Evolutionary conservation across 2,888 invertebrate species (phyloP).

Genomic region (Craniophora ligustri): DNA sequence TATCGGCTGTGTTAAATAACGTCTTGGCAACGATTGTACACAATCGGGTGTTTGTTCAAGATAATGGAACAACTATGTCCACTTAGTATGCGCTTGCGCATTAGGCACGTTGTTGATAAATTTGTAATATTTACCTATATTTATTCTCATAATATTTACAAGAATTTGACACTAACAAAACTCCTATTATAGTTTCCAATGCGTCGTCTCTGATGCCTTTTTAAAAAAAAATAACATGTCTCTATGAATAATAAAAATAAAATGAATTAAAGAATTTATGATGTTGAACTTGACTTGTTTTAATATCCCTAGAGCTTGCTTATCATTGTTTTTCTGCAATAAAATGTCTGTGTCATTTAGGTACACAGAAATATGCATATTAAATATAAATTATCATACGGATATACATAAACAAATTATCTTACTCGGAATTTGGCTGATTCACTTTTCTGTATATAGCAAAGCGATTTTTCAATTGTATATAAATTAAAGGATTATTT

Average conservation of each 20-base stretch:
- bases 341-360: not conserved
- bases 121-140: not conserved
- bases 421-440: too few relatives aligned
- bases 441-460: too few relatives aligned
- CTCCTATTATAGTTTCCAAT: too few relatives aligned
- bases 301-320: not conserved
- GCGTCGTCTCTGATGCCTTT: too few relatives aligned
- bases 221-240: too few relatives aligned
- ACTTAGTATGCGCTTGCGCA: slow-evolving; percentile 6
- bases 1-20: slow-evolving; percentile 30
- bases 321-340: not conserved
- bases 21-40: slow-evolving; percentile 29
- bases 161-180: too few relatives aligned
- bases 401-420: not conserved
- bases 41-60: slow-evolving; percentile 32
- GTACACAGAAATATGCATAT: slow-evolving; percentile 1
- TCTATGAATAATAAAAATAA: too few relatives aligned
- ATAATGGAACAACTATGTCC: slow-evolving; percentile 33
- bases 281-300: not conserved
- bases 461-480: too few relatives aligned
- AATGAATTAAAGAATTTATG: not conserved
- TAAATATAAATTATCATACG: too few relatives aligned
- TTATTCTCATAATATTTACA: not conserved
- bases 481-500: too few relatives aligned
- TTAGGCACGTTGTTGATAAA: slow-evolving; percentile 1